Evolutionary conservation across 2,797 vertebrate genomes (phyloP).

Genomic region (Leptoclinus maculatus): DNA sequence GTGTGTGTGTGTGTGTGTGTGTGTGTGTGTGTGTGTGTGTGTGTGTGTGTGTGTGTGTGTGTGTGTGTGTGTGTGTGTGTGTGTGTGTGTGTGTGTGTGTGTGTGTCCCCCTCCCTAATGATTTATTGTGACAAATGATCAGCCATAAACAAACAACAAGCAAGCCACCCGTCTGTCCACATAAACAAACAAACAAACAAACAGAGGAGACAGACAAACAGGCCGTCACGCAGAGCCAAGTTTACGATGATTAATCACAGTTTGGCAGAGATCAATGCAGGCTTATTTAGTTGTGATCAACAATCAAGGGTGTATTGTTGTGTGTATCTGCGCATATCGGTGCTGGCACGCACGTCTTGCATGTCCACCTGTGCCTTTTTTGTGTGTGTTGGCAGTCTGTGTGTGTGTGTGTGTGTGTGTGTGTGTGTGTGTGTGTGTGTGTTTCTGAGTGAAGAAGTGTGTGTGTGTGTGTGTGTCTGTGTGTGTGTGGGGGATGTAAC

Average conservation of each 20-base stretch:
- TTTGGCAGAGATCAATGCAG: slow-evolving; percentile 32
- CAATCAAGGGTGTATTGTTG: background rate
- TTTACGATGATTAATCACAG: slow-evolving; percentile 75
- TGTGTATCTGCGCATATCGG: background rate
- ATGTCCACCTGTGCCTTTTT: slow-evolving; percentile 21
- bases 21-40: too few species aligned
- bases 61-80: too few species aligned
- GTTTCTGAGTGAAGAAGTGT: slow-evolving; percentile 45
- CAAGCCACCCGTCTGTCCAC: slow-evolving; percentile 66
- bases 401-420: background rate
- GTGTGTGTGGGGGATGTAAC: slow-evolving; percentile 82
- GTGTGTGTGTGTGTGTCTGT: slow-evolving; percentile 33
- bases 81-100: too few species aligned
- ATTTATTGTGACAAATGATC: slow-evolving; percentile 82
- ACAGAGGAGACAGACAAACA: slow-evolving; percentile 62
- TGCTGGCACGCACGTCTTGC: slow-evolving; percentile 23
- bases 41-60: too few species aligned
- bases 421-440: slow-evolving; percentile 58
- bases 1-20: too few species aligned
- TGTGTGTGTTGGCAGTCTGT: slow-evolving; percentile 17
- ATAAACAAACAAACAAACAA: slow-evolving; percentile 77
- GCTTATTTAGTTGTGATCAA: slow-evolving; percentile 46
- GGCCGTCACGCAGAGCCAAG: slow-evolving; percentile 42
- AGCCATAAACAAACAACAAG: slow-evolving; percentile 78
- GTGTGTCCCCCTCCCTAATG: slow-evolving; percentile 58